A percentile compares a stretch with the other conserved stretches of the same genome.
Evolutionary conservation across 2,113 vertebrate species (phyloP).

Genomic region (Dromaius novaehollandiae): DNA sequence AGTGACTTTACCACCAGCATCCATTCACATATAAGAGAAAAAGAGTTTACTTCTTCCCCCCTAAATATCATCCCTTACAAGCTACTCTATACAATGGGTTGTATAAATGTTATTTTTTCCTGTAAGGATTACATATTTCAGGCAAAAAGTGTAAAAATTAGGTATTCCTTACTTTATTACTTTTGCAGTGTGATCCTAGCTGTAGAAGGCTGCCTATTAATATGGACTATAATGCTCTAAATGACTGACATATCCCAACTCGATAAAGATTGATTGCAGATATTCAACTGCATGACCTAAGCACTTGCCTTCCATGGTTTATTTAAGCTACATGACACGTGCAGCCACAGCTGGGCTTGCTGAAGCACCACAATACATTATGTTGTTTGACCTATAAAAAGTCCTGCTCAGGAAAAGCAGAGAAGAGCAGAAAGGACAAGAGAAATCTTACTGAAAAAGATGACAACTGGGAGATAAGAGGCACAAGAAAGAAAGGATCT

Average conservation of each 20-base stretch:
- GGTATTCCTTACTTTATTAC: conserved; percentile 39
- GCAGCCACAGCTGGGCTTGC: conserved; percentile 24
- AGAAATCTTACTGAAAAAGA: neutral
- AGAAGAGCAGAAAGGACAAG: neutral
- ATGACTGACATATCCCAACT: neutral
- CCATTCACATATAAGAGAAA: neutral
- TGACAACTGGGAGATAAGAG: neutral
- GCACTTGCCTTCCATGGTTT: conserved; percentile 29
- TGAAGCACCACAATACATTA: conserved; percentile 17
- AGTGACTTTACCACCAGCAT: neutral
- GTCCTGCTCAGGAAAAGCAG: neutral
- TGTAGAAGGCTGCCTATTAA: conserved; percentile 5
- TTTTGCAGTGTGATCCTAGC: neutral
- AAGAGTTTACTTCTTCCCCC: neutral
- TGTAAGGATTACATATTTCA: conserved; percentile 27
- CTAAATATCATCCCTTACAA: conserved; percentile 2
- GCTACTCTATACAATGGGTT: neutral
- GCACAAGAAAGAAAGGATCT: neutral
- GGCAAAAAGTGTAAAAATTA: conserved; percentile 33
- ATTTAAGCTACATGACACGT: conserved; percentile 37
- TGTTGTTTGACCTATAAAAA: conserved; percentile 4
- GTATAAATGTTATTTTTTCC: neutral
- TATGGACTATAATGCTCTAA: neutral
- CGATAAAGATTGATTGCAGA: conserved; percentile 30
- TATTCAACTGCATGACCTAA: neutral